These are phyloP conservation scores for Axinella damicornis DNA, from an alignment of 37 sponge, comb jelly and placozoan species.

Conservation along the genomic window DNA sequence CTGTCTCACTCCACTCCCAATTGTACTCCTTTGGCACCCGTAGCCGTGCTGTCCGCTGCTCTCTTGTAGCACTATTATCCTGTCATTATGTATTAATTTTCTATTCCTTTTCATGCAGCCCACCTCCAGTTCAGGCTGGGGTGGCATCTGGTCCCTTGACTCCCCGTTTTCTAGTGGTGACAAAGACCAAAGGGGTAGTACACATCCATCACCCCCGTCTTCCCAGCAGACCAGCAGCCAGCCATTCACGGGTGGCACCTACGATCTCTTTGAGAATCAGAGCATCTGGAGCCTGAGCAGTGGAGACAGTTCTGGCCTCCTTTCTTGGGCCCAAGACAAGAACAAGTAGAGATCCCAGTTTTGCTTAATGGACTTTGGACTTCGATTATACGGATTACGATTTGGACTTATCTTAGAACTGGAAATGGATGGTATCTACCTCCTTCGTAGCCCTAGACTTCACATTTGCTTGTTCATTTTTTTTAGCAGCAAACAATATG, in stretches of 20 bases:
- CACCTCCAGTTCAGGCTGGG: background rate
- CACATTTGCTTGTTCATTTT: no score
- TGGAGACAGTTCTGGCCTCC: conserved; percentile 13
- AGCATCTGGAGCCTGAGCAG: conserved; percentile 49
- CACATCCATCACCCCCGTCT: background rate
- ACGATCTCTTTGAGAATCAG: conserved; percentile 55
- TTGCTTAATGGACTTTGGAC: conserved; percentile 29
- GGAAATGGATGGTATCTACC: no score
- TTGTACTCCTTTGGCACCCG: no score
- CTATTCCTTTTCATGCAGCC: no score
- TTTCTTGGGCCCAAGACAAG: conserved; percentile 40
- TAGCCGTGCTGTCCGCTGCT: no score
- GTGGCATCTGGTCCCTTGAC: conserved; percentile 16
- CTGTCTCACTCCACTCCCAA: no score
- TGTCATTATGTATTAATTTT: no score
- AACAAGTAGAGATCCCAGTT: background rate
- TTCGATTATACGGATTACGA: conserved; percentile 30
- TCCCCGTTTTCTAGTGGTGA: conserved; percentile 10
- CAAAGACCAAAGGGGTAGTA: background rate
- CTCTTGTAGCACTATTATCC: no score
- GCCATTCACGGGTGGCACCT: conserved; percentile 29
- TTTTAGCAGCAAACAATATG: no score
- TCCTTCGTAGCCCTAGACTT: no score
- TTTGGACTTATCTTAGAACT: conserved; percentile 13
- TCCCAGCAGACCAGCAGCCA: background rate